A percentile compares a stretch with the other conserved stretches of the same genome.
Evolutionary conservation across 2,888 invertebrate species (phyloP).

Genomic region (Odontothrips loti): DNA sequence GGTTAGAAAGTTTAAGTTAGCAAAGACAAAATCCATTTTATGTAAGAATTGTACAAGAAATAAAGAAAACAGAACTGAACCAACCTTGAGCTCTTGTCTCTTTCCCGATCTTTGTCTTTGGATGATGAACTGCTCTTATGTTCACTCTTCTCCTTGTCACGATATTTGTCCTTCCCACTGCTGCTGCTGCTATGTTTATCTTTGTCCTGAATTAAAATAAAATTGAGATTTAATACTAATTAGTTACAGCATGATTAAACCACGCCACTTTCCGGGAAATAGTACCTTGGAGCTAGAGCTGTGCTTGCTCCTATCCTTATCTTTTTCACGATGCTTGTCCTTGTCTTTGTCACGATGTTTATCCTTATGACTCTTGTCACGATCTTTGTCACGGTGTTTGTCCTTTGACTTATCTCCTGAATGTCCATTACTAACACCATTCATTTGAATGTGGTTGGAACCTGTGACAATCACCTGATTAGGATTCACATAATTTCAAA

Average conservation of each 20-base stretch:
- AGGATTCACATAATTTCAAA: too few species aligned
- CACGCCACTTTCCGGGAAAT: background rate
- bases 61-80: background rate
- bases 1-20: background rate
- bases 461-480: conserved; percentile 40
- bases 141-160: conserved; percentile 49
- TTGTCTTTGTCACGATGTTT: conserved; percentile 48
- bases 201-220: conserved; percentile 42
- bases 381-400: conserved; percentile 47
- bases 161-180: conserved; percentile 46
- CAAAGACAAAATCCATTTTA: background rate
- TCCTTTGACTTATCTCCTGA: conserved; percentile 44
- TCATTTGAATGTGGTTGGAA: conserved; percentile 30
- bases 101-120: conserved; percentile 45
- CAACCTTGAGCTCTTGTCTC: conserved; percentile 39
- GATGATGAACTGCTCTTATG: conserved; percentile 44
- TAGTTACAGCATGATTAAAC: background rate
- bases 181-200: conserved; percentile 48
- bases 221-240: conserved; percentile 23
- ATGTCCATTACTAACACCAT: conserved; percentile 38
- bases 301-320: conserved; percentile 48
- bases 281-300: conserved; percentile 43
- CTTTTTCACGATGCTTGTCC: conserved; percentile 51
- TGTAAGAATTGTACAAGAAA: background rate
- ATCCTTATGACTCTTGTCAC: conserved; percentile 55